Conservation (phyloP, 2,113 vertebrate species). For the Isurus oxyrinchus region DNA sequence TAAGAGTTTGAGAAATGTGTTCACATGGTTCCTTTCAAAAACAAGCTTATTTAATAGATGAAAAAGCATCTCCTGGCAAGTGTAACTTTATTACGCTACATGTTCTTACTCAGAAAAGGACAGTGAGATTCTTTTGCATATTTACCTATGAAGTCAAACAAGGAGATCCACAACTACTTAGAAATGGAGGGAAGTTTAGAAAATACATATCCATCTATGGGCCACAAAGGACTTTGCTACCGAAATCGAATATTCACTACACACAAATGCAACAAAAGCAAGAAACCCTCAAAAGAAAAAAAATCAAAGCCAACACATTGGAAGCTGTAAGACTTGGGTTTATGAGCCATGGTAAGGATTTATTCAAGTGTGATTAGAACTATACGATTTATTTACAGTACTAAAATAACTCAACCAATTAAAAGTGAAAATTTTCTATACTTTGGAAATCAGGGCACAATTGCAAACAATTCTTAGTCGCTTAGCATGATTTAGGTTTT, state of each 20-base stretch:
- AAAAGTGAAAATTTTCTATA: background rate
- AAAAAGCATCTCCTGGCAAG: too few species aligned
- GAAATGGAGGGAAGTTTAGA: background rate
- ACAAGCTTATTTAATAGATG: background rate
- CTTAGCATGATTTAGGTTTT: background rate
- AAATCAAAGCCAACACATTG: background rate
- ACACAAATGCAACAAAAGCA: background rate
- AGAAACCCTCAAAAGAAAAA: background rate
- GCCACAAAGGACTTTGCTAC: background rate
- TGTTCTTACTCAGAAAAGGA: background rate
- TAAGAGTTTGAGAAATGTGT: background rate
- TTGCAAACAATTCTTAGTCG: background rate
- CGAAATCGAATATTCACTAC: background rate
- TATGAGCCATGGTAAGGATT: background rate
- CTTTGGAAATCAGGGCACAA: background rate
- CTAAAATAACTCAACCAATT: background rate
- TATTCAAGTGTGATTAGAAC: background rate
- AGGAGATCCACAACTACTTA: background rate
- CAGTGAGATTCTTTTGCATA: background rate
- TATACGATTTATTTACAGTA: background rate
- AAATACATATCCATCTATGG: background rate
- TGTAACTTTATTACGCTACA: background rate
- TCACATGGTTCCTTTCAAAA: background rate
- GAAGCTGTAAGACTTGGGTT: background rate
- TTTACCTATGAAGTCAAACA: background rate